Evolutionary conservation across 2,797 vertebrate genomes (phyloP).

Genomic region (Myotis pilosus): DNA sequence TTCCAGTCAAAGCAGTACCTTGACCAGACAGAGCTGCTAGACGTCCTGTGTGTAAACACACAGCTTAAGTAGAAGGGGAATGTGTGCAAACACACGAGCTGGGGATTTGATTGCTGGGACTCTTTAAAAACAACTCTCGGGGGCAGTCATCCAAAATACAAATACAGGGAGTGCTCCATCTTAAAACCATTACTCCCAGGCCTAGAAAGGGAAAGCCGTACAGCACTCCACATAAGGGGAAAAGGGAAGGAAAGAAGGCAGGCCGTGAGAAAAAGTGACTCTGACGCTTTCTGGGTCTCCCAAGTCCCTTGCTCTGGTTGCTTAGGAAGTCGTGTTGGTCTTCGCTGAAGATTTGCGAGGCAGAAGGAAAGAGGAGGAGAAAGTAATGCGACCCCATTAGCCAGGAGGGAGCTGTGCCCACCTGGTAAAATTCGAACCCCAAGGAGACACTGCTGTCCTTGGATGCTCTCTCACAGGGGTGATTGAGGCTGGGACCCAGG

Average conservation of each 20-base stretch:
- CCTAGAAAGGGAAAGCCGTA: neutral
- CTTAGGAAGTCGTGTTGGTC: neutral
- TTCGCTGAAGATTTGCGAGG: neutral
- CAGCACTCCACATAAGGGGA: neutral
- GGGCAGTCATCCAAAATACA: conserved; percentile 56
- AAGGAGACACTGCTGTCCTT: neutral
- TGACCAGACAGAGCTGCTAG: neutral
- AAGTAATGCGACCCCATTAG: neutral
- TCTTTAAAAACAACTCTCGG: conserved; percentile 59
- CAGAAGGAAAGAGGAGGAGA: neutral
- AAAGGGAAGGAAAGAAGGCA: neutral
- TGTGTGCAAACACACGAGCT: conserved; percentile 47
- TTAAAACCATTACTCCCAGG: conserved; percentile 37
- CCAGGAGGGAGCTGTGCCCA: neutral
- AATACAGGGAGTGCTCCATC: conserved; percentile 21
- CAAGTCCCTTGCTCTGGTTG: neutral
- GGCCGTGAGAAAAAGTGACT: neutral
- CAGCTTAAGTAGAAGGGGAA: neutral
- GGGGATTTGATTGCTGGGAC: conserved; percentile 49
- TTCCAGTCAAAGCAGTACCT: neutral
- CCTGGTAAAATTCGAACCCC: neutral
- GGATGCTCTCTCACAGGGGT: neutral
- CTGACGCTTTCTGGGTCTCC: neutral
- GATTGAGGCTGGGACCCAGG: neutral
- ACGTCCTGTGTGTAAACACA: conserved; percentile 40